Evolutionary conservation across 1,140 invertebrate genomes (phyloP).

Genomic region (Euura lappo): DNA sequence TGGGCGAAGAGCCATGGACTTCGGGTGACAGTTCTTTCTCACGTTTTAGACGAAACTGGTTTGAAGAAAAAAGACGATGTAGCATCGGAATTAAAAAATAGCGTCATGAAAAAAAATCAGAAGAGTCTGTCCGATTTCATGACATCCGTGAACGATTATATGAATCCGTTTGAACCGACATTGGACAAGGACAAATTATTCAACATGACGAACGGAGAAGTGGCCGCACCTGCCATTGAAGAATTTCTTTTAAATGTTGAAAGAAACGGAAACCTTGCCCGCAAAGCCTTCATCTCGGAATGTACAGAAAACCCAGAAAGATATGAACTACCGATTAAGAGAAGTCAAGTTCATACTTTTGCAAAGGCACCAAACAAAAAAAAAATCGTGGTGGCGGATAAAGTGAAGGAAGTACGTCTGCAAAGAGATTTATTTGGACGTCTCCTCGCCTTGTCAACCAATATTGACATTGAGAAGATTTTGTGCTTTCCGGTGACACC

Average conservation of each 20-base stretch:
- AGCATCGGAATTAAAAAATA: too few relatives aligned
- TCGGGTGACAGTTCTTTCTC: slow-evolving; percentile 18
- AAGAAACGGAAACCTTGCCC: background rate
- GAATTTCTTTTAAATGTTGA: slow-evolving; percentile 1
- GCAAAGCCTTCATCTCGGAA: slow-evolving; percentile 30
- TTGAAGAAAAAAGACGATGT: background rate
- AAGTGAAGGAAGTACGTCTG: slow-evolving; percentile 35
- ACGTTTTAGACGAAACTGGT: slow-evolving; percentile 14
- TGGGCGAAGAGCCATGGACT: slow-evolving; percentile 26
- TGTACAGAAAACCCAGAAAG: slow-evolving; percentile 23
- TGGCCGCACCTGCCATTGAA: background rate
- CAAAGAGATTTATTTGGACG: slow-evolving; percentile 38
- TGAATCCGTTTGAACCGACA: too few relatives aligned
- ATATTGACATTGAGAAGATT: slow-evolving; percentile 31
- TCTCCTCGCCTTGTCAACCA: slow-evolving; percentile 29
- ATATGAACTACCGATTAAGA: slow-evolving; percentile 30
- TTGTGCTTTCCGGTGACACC: slow-evolving; percentile 23
- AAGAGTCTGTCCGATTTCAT: too few relatives aligned
- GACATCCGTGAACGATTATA: background rate
- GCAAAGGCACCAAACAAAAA: slow-evolving; percentile 22
- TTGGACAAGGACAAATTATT: background rate
- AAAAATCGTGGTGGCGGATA: slow-evolving; percentile 29
- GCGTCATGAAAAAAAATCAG: too few relatives aligned
- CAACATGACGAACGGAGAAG: background rate
- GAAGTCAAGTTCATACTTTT: slow-evolving; percentile 27